phyloP scores from a whole-genome alignment of 2,888 invertebrate genomes.

The Leptopilina drosophilae region DNA sequence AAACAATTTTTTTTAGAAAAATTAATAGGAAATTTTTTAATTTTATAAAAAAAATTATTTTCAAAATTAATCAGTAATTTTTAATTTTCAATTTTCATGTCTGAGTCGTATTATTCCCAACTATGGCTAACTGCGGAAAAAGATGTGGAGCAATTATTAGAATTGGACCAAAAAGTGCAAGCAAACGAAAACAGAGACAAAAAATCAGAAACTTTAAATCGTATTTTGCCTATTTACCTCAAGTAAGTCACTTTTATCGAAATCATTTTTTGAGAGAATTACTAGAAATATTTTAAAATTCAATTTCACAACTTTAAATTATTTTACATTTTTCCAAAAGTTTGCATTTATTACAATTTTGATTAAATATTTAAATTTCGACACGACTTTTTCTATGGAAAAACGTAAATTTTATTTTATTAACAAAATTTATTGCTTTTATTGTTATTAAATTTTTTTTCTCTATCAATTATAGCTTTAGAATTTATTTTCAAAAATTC shows the following conservation, averaged over 20 bases:
- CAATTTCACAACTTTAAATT: no score
- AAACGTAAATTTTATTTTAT: background rate
- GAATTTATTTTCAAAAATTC: no score
- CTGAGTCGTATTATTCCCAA: slow-evolving; percentile 61
- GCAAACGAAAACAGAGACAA: slow-evolving; percentile 40
- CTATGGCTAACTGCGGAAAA: slow-evolving; percentile 65
- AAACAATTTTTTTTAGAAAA: no score
- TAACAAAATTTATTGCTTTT: background rate
- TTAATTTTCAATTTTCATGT: slow-evolving; percentile 59
- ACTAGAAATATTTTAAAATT: no score
- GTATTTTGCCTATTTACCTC: slow-evolving; percentile 64
- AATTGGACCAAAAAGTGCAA: slow-evolving; percentile 59
- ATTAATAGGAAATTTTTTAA: no score
- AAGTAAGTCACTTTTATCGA: slow-evolving; percentile 54
- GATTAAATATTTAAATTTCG: no score
- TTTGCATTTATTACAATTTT: no score
- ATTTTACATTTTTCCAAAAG: no score
- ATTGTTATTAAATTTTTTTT: no score
- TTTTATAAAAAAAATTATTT: background rate
- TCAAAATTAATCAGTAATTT: background rate
- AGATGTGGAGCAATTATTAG: slow-evolving; percentile 62
- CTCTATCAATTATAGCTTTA: no score
- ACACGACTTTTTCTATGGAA: no score
- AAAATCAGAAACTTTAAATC: slow-evolving; percentile 52
- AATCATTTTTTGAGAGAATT: background rate